Evolutionary conservation across 2,113 vertebrate species (phyloP), one percentile per base, ranked within the genome.

Genomic region (Pseudorasbora parva): DNA sequence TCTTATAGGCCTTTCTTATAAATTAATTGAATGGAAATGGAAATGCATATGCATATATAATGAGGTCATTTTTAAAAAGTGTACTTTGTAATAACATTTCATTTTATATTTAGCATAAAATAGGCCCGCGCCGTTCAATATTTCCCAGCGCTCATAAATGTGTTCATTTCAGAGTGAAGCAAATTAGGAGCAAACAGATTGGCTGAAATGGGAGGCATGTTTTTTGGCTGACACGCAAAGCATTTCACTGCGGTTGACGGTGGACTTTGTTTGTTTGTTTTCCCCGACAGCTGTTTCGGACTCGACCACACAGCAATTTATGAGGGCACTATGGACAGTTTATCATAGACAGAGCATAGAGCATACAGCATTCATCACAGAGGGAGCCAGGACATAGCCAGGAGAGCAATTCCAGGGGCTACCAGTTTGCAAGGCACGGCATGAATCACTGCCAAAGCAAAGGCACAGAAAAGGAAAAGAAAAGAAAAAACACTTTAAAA

Each of bases 401-500:
- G 71, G 82, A 62, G 56, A 88, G 79, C 87, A 81, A 76, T 83
- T 69, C 72, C n/a, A 81, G 76, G 64, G n/a, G 27, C 51, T 75
- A 76, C 64, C 57, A 47, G 68, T 79, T 86, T 41, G 59, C 62
- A 47, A 76, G 71, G 43, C 11, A 72, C 17, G 37, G 19, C 60
- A 82, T 88, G 85, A 86, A 86, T 86, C 87, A 88, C 49, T 64
- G 68, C 37, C 82, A 80, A 14, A 51, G 71, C 77, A 59, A 86
- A 81, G n/a, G 37, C 68, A 62, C 25, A 25, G 43, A 72, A 51
- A 21, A 74, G 21, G 10, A 71, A 41, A 56, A 41, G 12, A 62
- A 75, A 49, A 10, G 12, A 66, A 49, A 59, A 71, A 77, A 71
- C 21, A 51, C 64, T 56, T 68, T 15, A 54, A 60, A 84, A 80